Percentiles rank a stretch among this genome's conserved stretches.
These are phyloP conservation scores for Chymomyza caudatula DNA, from an alignment of 2,888 invertebrate species.

Conservation along the genomic window DNA sequence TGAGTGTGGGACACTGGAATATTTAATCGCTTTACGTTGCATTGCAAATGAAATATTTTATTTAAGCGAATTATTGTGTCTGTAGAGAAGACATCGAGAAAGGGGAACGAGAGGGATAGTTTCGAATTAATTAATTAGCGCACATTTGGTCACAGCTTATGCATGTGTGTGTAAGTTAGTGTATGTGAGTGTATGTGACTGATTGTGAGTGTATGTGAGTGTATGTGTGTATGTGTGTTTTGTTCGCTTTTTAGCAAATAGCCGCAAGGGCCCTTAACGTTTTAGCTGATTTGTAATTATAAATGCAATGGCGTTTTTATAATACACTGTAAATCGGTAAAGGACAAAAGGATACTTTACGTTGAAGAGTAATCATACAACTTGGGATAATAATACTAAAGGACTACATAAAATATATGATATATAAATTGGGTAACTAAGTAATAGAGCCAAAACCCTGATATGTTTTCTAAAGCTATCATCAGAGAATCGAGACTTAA, in stretches of 20 bases:
- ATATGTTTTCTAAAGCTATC: too few relatives aligned
- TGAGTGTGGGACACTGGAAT: slow-evolving; percentile 37
- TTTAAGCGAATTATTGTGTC: not conserved
- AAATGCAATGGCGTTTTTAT: not conserved
- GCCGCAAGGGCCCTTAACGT: not conserved
- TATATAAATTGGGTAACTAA: too few relatives aligned
- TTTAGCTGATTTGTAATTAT: not conserved
- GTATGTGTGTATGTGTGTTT: not conserved
- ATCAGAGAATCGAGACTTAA: too few relatives aligned
- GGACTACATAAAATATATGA: too few relatives aligned
- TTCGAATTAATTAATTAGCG: slow-evolving; percentile 49
- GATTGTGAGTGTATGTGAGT: too few relatives aligned
- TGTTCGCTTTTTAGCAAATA: not conserved
- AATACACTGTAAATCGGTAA: not conserved
- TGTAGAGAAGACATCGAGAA: not conserved
- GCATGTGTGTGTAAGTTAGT: not conserved
- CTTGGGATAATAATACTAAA: too few relatives aligned
- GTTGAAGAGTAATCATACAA: not conserved
- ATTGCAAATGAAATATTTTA: slow-evolving; percentile 5
- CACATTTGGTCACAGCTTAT: slow-evolving; percentile 3
- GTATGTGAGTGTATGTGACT: too few relatives aligned
- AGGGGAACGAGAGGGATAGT: not conserved
- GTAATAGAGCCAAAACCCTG: too few relatives aligned
- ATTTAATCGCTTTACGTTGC: slow-evolving; percentile 36
- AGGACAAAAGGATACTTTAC: not conserved